These are phyloP conservation scores for Leucophenga varia DNA, from an alignment of 1,140 invertebrate genomes.

Conservation along the genomic window DNA sequence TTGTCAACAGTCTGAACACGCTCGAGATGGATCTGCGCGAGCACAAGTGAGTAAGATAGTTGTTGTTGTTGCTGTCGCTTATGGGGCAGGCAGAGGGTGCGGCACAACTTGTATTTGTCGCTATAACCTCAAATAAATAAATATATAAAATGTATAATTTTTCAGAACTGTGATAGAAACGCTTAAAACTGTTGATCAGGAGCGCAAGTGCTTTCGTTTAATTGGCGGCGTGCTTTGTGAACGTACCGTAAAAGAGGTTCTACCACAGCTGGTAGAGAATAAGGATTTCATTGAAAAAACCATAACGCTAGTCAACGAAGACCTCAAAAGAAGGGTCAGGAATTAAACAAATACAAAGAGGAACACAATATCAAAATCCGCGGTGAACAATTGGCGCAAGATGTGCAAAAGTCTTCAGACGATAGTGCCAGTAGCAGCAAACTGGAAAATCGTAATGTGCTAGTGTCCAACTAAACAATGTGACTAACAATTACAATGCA, in stretches of 20 bases:
- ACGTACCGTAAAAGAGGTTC: conserved; percentile 85
- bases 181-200: conserved; percentile 79
- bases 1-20: conserved; percentile 86
- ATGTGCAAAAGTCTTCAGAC: conserved; percentile 55
- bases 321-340: conserved; percentile 84
- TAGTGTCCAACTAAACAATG: conserved; percentile 58
- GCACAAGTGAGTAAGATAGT: conserved; percentile 83
- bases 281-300: conserved; percentile 80
- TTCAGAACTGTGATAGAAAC: conserved; percentile 92
- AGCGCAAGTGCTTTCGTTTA: conserved; percentile 90
- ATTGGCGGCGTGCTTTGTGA: conserved; percentile 93
- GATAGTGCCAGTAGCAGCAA: conserved; percentile 44
- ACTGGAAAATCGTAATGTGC: conserved; percentile 61
- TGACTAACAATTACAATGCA: conserved; percentile 1
- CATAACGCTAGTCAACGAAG: conserved; percentile 75
- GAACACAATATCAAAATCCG: conserved; percentile 82
- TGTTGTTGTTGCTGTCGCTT: too few relatives aligned
- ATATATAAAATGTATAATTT: not conserved
- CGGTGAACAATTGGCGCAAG: conserved; percentile 62
- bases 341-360: conserved; percentile 93
- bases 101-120: conserved; percentile 11
- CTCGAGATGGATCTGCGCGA: conserved; percentile 91
- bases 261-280: conserved; percentile 81
- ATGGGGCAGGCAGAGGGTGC: too few relatives aligned
- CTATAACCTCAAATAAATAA: not conserved